Percentiles rank a stretch among this genome's conserved stretches.
These are phyloP conservation scores for Tyria jacobaeae DNA, from an alignment of 2,888 invertebrate species.

Conservation along the genomic window DNA sequence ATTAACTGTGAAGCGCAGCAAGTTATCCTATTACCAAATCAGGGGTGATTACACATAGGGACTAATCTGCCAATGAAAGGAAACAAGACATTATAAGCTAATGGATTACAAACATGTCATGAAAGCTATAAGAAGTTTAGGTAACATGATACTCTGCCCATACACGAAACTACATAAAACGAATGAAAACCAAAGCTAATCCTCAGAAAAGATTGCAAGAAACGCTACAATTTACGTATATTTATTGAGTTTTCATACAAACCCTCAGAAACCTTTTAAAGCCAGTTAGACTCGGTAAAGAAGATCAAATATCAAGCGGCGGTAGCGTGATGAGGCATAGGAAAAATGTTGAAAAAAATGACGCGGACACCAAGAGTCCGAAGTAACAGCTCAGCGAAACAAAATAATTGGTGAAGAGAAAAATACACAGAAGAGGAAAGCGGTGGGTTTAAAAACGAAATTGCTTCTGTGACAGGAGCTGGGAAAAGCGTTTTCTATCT, in stretches of 20 bases:
- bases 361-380: conserved; percentile 49
- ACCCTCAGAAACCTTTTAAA: conserved; percentile 17
- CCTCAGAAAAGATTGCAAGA: neutral
- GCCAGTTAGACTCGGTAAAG: conserved; percentile 35
- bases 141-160: too few relatives aligned
- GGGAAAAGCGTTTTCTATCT: conserved; percentile 59
- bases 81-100: too few relatives aligned
- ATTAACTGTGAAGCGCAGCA: too few relatives aligned
- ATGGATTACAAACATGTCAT: too few relatives aligned
- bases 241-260: conserved; percentile 18
- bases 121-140: too few relatives aligned
- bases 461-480: conserved; percentile 61
- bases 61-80: too few relatives aligned
- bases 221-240: too few relatives aligned
- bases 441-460: conserved; percentile 65
- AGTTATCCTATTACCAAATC: too few relatives aligned
- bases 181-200: neutral
- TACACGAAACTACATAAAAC: neutral
- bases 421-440: conserved; percentile 67
- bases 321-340: too few relatives aligned
- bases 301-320: conserved; percentile 57
- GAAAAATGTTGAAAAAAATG: conserved; percentile 62
- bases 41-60: too few relatives aligned
- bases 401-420: conserved; percentile 76
- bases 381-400: conserved; percentile 68